phyloP scores from a whole-genome alignment of 2,797 vertebrate species.

The Rhincodon typus region DNA sequence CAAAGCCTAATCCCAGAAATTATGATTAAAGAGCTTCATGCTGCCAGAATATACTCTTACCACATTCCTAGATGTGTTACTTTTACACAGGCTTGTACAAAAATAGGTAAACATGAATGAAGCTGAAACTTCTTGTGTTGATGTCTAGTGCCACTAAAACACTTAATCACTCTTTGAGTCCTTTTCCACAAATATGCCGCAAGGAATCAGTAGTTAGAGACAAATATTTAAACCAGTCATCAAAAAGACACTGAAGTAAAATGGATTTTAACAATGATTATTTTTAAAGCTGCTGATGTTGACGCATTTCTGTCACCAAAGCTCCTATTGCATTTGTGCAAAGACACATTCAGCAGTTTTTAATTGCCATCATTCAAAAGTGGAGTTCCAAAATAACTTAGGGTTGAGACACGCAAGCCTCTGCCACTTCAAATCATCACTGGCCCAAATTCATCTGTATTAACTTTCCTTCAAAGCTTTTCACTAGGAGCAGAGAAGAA shows the following conservation, averaged over 20 bases:
- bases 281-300: not conserved
- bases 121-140: not conserved
- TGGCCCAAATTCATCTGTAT: not conserved
- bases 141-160: not conserved
- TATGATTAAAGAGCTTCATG: not conserved
- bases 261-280: not conserved
- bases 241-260: not conserved
- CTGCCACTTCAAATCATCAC: not conserved
- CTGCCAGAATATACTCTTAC: not conserved
- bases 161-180: not conserved
- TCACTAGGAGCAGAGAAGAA: not conserved
- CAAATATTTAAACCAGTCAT: not conserved
- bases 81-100: not conserved
- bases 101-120: conserved; percentile 3
- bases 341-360: not conserved
- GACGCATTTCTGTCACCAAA: not conserved
- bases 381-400: not conserved
- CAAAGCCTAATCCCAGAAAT: not conserved
- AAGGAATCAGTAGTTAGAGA: not conserved
- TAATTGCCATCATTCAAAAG: conserved; percentile 3
- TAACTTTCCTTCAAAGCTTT: not conserved
- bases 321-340: not conserved
- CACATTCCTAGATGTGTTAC: not conserved
- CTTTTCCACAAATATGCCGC: not conserved
- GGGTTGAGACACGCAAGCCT: not conserved